phyloP scores from a whole-genome alignment of 2,888 invertebrate genomes.

The Oeneis ivallda region DNA sequence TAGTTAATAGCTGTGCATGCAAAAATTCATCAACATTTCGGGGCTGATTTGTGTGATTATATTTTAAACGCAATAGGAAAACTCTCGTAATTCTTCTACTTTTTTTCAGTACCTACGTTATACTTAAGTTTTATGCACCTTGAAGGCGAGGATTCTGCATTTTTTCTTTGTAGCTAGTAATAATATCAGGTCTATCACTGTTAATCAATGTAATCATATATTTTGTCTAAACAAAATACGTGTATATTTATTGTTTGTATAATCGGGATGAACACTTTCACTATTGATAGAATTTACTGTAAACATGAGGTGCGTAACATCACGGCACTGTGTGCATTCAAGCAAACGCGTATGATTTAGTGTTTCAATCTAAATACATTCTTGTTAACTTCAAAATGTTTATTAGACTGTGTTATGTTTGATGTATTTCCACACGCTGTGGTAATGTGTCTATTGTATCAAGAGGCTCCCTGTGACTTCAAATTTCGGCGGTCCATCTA shows the following conservation, averaged over 20 bases:
- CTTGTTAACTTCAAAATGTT: background rate
- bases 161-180: background rate
- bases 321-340: constrained; percentile 28
- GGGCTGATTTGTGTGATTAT: too few species aligned
- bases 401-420: background rate
- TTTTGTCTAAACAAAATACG: constrained; percentile 5
- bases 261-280: constrained; percentile 25
- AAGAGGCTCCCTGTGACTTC: too few species aligned
- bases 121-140: too few species aligned
- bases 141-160: background rate
- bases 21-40: too few species aligned
- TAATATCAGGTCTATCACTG: background rate
- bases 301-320: constrained; percentile 25
- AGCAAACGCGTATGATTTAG: constrained; percentile 15
- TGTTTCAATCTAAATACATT: constrained; percentile 7
- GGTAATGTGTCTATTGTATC: too few species aligned
- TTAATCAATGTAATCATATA: background rate
- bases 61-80: too few species aligned
- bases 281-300: constrained; percentile 28
- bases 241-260: constrained; percentile 16
- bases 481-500: too few species aligned
- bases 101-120: too few species aligned
- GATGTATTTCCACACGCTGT: too few species aligned
- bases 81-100: too few species aligned
- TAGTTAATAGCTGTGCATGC: too few species aligned